Evolutionary conservation across 1,140 invertebrate genomes (phyloP).

Genomic region (Magallana angulata): DNA sequence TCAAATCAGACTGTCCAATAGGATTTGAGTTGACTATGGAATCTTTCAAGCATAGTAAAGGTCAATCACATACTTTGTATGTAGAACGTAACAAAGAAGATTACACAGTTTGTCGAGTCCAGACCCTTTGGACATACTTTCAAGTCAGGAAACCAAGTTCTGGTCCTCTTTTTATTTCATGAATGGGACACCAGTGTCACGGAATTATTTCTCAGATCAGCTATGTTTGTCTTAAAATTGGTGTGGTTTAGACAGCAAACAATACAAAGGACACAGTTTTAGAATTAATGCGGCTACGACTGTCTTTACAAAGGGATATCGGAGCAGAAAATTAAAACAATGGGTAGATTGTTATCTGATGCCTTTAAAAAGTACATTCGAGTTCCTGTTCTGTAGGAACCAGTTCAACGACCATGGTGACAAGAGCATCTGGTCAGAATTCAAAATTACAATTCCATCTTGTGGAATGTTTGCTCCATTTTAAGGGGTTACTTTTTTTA

Average conservation of each 20-base stretch:
- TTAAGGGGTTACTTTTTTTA: not conserved
- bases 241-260: not conserved
- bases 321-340: conserved; percentile 2
- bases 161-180: conserved; percentile 44
- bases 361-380: conserved; percentile 47
- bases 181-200: conserved; percentile 14
- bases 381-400: not conserved
- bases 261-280: conserved; percentile 30
- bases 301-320: no score
- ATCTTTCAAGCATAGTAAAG: conserved; percentile 36
- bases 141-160: not conserved
- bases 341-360: not conserved
- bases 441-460: not conserved
- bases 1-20: not conserved
- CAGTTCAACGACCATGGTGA: not conserved
- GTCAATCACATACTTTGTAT: conserved; percentile 5
- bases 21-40: conserved; percentile 35
- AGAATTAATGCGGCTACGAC: no score
- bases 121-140: not conserved
- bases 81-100: conserved; percentile 9
- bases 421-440: conserved; percentile 10
- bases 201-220: conserved; percentile 38
- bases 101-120: not conserved
- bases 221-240: conserved; percentile 29
- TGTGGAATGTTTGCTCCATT: not conserved